Conservation (phyloP, 2,113 vertebrate genomes). For the Hemibagrus wyckioides region DNA sequence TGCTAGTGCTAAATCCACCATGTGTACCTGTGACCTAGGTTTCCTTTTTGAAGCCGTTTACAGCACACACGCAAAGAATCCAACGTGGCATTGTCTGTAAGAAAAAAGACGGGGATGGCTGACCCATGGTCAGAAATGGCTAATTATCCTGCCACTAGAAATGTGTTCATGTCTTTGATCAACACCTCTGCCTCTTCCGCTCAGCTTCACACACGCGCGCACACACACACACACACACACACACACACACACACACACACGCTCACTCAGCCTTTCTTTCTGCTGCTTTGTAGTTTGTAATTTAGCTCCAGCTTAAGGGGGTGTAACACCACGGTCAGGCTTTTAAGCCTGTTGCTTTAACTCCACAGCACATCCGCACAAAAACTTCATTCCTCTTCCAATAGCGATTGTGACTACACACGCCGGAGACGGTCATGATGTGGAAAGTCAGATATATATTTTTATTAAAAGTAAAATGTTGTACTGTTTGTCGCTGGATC, state of each 20-base stretch:
- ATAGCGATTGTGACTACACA: neutral
- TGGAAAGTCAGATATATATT: too few relatives aligned
- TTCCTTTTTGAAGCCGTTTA: neutral
- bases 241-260: neutral
- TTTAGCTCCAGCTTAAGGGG: neutral
- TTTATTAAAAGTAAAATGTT: neutral
- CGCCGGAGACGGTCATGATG: neutral
- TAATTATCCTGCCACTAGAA: constrained; percentile 44
- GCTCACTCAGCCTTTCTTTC: constrained; percentile 11
- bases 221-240: constrained; percentile 12
- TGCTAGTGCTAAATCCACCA: neutral
- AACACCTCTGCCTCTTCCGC: constrained; percentile 17
- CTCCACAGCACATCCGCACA: neutral
- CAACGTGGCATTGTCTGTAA: constrained; percentile 1
- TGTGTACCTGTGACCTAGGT: neutral
- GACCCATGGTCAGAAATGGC: constrained; percentile 30
- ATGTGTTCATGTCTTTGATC: constrained; percentile 45
- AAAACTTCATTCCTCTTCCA: neutral
- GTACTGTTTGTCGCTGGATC: neutral
- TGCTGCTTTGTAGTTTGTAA: constrained; percentile 8
- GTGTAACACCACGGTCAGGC: neutral
- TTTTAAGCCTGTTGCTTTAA: neutral
- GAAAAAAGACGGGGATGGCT: neutral
- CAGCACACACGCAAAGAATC: constrained; percentile 5
- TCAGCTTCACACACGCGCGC: constrained; percentile 31